Evolutionary conservation across 1,140 invertebrate genomes (phyloP).

Genomic region (Calephelis nemesis): DNA sequence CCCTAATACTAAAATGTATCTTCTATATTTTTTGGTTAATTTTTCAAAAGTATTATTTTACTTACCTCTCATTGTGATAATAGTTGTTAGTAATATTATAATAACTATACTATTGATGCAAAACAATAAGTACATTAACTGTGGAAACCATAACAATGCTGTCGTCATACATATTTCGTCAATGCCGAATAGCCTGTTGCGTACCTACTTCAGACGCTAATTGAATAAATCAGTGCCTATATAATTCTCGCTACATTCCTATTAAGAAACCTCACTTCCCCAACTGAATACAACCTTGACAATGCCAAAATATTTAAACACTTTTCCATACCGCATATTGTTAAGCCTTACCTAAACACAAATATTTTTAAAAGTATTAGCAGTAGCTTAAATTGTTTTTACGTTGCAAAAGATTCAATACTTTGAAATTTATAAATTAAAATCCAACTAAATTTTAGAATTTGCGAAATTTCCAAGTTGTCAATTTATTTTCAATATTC

Average conservation of each 20-base stretch:
- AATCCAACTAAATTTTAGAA: not conserved
- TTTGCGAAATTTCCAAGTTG: conserved; percentile 3
- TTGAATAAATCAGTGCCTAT: conserved; percentile 63
- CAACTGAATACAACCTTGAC: conserved; percentile 63
- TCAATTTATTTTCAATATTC: not conserved
- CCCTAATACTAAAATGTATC: no score
- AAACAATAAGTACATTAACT: not conserved
- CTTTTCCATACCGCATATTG: conserved; percentile 17
- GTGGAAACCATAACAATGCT: not conserved
- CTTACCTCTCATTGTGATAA: not conserved
- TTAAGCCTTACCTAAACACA: not conserved
- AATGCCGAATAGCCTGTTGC: conserved; percentile 4
- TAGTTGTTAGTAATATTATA: not conserved
- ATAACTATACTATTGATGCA: not conserved
- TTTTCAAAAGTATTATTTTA: no score
- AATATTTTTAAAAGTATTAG: not conserved
- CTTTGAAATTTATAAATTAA: conserved; percentile 7
- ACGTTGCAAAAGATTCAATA: not conserved
- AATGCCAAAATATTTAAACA: conserved; percentile 41
- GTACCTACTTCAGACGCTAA: conserved; percentile 43
- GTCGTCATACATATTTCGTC: not conserved
- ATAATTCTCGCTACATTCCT: conserved; percentile 49
- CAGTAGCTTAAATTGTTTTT: not conserved
- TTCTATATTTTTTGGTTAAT: no score
- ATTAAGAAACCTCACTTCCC: conserved; percentile 42